Evolutionary conservation across 1,140 invertebrate species (phyloP).

Genomic region (Teleogryllus occipitalis): DNA sequence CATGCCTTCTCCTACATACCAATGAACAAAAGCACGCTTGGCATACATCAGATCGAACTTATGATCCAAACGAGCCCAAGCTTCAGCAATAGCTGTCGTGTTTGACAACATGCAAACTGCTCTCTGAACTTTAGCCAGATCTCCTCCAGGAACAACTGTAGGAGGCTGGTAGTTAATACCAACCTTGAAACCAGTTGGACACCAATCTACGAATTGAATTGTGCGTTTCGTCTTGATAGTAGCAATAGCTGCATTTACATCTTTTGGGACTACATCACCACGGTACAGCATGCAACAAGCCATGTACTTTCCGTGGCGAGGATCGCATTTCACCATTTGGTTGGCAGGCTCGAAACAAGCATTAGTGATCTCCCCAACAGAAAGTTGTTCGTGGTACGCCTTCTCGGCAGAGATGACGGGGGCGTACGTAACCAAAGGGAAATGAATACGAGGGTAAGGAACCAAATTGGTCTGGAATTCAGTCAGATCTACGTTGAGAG

Average conservation of each 20-base stretch:
- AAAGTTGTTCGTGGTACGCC: constrained; percentile 73
- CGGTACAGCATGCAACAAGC: constrained; percentile 73
- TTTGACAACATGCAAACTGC: constrained; percentile 73
- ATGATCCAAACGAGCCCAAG: constrained; percentile 63
- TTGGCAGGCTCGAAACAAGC: constrained; percentile 81
- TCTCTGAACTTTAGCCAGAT: constrained; percentile 74
- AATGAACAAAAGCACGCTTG: constrained; percentile 54
- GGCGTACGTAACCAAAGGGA: constrained; percentile 65
- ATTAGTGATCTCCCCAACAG: constrained; percentile 80
- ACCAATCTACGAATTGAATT: constrained; percentile 84
- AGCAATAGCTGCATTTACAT: constrained; percentile 75
- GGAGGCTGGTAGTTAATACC: constrained; percentile 74
- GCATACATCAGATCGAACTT: constrained; percentile 57
- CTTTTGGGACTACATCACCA: constrained; percentile 61
- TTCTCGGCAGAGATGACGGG: constrained; percentile 66
- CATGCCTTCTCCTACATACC: constrained; percentile 56
- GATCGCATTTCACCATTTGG: constrained; percentile 91
- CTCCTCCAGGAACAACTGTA: constrained; percentile 59
- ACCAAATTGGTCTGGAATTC: constrained; percentile 81
- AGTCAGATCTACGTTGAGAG: constrained; percentile 64
- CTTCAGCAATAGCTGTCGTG: constrained; percentile 71
- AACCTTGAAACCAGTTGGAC: constrained; percentile 76
- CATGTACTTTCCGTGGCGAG: constrained; percentile 84
- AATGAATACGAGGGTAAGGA: constrained; percentile 75
- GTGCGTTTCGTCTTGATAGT: constrained; percentile 79